Base-by-base conservation (phyloP, 2,797 vertebrate species). In the Acipenser oxyrinchus region DNA sequence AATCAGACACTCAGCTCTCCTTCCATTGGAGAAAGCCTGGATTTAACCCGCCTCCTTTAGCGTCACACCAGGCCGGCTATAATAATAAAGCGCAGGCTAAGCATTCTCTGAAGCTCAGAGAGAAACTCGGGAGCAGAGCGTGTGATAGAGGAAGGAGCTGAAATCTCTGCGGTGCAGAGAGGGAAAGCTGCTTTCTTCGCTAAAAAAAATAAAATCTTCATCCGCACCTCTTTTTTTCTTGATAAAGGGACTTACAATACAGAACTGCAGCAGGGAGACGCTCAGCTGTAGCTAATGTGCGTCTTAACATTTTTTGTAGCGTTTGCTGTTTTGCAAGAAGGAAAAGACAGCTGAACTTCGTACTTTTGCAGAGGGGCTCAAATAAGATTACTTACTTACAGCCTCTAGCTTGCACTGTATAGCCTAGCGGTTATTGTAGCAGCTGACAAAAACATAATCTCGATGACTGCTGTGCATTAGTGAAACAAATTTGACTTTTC, bases 91-190 rank as follows among this genome's bases (percentile, higher is more conserved):
- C 70, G 58, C 65, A n/a, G 72, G 65, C 76, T 76, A 72, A 76
- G 73, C 76, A 70, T 48, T 70, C 61, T 80, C 82, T 75, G 83
- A 84, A 88, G 83, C 86, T 85, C 83, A 84, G 66, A 71, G 84
- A 88, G 85, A 86, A 85, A 86, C 79, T 83, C 79, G 73, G 77
- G 81, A 75, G 79, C 58, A 37, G 76, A 74, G 79, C 71, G 73
- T 78, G 73, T 6, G 1, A n/a, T 68, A 70, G 78, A 77, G 78
- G 84, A 78, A 81, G 74, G 73, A 84, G 84, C 77, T 78, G 74
- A 68, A 84, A 83, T 83, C 88, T 91, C 89, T 91, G 89, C 89
- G 84, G 88, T 87, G 88, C 90, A 90, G 90, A 91, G 90, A 88
- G 88, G 88, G 86, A 88, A 82, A 86, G 83, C 86, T 79, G 83